Base-by-base conservation (phyloP, 2,797 vertebrate genomes). In the Oreochromis grahami region DNA sequence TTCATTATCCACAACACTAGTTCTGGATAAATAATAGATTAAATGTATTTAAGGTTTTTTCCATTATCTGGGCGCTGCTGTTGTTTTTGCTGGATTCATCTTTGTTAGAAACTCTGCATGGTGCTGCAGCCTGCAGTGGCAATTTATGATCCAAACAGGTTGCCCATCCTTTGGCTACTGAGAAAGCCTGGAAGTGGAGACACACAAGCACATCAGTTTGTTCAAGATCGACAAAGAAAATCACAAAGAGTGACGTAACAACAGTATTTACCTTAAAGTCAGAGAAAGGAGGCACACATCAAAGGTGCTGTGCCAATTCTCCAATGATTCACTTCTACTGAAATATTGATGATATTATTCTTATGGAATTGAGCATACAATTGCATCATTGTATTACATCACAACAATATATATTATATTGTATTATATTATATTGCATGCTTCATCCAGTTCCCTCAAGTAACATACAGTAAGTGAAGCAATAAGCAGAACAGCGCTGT, bases 301-400 rank as follows among this genome's bases (percentile, higher is more conserved):
- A 80, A 52, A 74, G 76, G 68, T 48, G 78, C 38, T 50, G 79
- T 34, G 12, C 21, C 53, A 19, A 9, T 80, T 60, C 82, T 38
- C 55, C 63, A 8, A 17, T 3, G 58, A 68, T 78, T 53, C 45
- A 56, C 53, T 77, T 68, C 51, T 14, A 2, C 50, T 90, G 7
- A 90, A 83, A 79, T 84, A 90, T 86, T 85, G 56, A 89, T 72
- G 72, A 9, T 3, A 50, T 41, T 81, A 13, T 21, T 10, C 78
- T 56, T 11, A 26, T 38, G 32, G 82, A 68, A 17, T 55, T 10
- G 34, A 77, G 63, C 63, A 68, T 68, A 43, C 21, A 43, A 7
- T 43, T 68, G 5, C 38, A 68, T 24, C 21, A 11, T 45, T 26
- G 45, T 26, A 70, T 68, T 41, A 43, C 34, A 26, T 70, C 19